phyloP scores from a whole-genome alignment of 2,888 invertebrate genomes.

The Drosophila kuntzei region DNA sequence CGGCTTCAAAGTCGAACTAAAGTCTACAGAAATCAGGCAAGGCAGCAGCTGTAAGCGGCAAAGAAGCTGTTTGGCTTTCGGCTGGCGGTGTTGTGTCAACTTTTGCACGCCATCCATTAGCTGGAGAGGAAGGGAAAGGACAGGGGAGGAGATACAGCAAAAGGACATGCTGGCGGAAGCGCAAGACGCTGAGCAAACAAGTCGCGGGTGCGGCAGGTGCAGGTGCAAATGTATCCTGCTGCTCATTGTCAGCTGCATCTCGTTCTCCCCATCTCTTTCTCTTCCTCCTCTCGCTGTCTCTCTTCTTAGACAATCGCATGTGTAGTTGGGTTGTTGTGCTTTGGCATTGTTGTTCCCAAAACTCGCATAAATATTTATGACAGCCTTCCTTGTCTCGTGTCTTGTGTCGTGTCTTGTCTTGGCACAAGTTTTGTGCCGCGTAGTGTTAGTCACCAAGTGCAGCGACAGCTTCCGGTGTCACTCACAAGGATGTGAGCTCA shows the following conservation, averaged over 20 bases:
- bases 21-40: slow-evolving; percentile 36
- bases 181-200: slow-evolving; percentile 74
- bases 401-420: slow-evolving; percentile 43
- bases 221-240: slow-evolving; percentile 77
- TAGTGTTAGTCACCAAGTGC: slow-evolving; percentile 61
- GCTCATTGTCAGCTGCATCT: slow-evolving; percentile 74
- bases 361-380: slow-evolving; percentile 85
- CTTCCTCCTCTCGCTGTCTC: neutral
- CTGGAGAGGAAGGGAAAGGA: neutral
- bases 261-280: neutral
- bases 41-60: slow-evolving; percentile 65
- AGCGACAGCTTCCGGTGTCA: slow-evolving; percentile 77
- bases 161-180: slow-evolving; percentile 53
- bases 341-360: slow-evolving; percentile 81
- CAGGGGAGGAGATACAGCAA: slow-evolving; percentile 1
- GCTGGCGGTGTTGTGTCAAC: slow-evolving; percentile 76
- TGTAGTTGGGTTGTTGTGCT: slow-evolving; percentile 56
- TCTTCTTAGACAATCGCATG: slow-evolving; percentile 77
- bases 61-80: slow-evolving; percentile 69
- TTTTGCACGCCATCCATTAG: slow-evolving; percentile 79
- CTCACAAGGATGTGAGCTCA: slow-evolving; percentile 68
- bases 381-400: slow-evolving; percentile 72
- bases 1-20: slow-evolving; percentile 37
- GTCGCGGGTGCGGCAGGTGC: slow-evolving; percentile 52
- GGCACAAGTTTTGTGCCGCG: slow-evolving; percentile 63